Percentiles rank a stretch among this genome's conserved stretches.
Evolutionary conservation across 2,888 invertebrate species (phyloP).

Genomic region (Melipona beecheii): DNA sequence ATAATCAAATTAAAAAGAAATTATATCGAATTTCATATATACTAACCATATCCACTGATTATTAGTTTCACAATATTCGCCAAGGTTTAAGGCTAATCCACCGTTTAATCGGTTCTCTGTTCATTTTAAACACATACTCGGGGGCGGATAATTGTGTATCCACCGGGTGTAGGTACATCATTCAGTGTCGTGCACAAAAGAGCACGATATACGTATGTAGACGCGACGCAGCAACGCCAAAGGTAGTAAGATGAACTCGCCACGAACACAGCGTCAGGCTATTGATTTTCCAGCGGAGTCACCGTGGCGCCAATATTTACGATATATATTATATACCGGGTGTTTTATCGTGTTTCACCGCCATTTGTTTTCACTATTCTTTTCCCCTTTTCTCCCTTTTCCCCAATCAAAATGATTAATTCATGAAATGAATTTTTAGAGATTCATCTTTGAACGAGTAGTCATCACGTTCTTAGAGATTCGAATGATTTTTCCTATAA

Average conservation of each 20-base stretch:
- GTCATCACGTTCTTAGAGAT: too few species aligned
- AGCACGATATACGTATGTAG: slow-evolving; percentile 4
- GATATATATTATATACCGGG: slow-evolving; percentile 28
- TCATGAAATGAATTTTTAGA: too few species aligned
- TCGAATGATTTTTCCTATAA: too few species aligned
- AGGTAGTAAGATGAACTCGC: slow-evolving; percentile 71
- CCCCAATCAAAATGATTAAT: too few species aligned
- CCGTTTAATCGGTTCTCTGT: slow-evolving; percentile 50
- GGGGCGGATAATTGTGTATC: slow-evolving; percentile 17
- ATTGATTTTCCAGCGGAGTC: slow-evolving; percentile 82
- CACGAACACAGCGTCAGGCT: slow-evolving; percentile 71
- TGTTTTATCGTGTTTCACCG: background rate
- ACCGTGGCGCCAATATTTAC: slow-evolving; percentile 79
- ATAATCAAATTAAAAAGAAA: background rate
- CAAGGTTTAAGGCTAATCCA: slow-evolving; percentile 32
- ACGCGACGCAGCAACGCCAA: slow-evolving; percentile 41
- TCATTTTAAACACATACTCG: slow-evolving; percentile 39
- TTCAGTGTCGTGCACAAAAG: slow-evolving; percentile 41
- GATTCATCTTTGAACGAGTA: too few species aligned
- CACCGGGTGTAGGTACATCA: background rate
- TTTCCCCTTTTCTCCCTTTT: too few species aligned
- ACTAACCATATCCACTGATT: background rate
- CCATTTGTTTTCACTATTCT: background rate
- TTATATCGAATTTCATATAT: background rate
- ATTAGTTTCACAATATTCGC: background rate